These are phyloP conservation scores for Rynchops niger DNA, from an alignment of 2,113 vertebrate genomes.

Conservation along the genomic window DNA sequence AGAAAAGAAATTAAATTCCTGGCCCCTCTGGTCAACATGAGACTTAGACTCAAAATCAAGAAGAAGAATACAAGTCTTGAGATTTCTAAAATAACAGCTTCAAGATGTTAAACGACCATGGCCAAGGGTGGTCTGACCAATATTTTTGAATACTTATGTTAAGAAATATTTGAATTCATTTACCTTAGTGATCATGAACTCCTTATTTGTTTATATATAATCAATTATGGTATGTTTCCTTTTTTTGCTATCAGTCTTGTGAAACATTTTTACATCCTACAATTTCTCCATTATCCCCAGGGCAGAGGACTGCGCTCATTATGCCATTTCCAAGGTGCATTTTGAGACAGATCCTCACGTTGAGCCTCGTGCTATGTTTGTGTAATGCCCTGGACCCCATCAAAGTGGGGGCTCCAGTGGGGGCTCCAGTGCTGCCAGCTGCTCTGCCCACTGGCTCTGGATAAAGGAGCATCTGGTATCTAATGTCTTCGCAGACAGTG, in stretches of 20 bases:
- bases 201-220: background rate
- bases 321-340: background rate
- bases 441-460: background rate
- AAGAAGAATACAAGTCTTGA: background rate
- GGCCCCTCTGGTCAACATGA: background rate
- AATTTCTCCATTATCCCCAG: background rate
- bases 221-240: accelerated
- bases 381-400: background rate
- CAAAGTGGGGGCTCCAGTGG: accelerated
- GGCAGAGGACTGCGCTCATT: background rate
- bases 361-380: background rate
- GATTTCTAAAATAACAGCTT: background rate
- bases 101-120: background rate
- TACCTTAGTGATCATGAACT: background rate
- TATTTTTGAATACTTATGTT: background rate
- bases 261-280: background rate
- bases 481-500: background rate
- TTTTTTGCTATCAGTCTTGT: background rate
- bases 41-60: background rate
- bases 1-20: background rate
- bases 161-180: background rate
- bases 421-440: background rate
- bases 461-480: background rate
- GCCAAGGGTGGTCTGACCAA: background rate
- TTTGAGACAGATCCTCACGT: background rate